phyloP scores from a whole-genome alignment of 2,888 invertebrate genomes.

The Disparrhopalites patrizii region DNA sequence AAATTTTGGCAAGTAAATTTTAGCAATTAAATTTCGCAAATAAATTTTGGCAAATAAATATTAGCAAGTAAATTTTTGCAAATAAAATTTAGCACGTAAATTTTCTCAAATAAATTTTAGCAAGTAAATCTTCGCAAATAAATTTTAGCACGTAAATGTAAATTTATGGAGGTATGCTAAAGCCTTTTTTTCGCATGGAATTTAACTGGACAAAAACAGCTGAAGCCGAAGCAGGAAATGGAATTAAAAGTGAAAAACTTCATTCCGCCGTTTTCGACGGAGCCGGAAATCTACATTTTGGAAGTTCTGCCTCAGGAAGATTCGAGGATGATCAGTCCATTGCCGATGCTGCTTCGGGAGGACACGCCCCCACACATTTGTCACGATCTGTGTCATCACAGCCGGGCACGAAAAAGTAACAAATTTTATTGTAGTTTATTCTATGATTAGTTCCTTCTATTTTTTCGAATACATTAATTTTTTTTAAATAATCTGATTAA shows the following conservation, averaged over 20 bases:
- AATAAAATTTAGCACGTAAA: too few species aligned
- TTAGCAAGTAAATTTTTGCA: too few species aligned
- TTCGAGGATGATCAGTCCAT: conserved; percentile 45
- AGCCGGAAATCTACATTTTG: conserved; percentile 51
- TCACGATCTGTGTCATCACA: conserved; percentile 49
- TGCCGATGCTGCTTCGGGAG: conserved; percentile 46
- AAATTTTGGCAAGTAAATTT: too few species aligned
- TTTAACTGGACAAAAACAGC: too few species aligned
- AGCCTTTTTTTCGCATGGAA: too few species aligned
- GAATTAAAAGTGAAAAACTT: conserved; percentile 56
- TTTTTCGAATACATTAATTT: background rate
- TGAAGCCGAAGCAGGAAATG: conserved; percentile 54
- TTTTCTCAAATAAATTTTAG: too few species aligned
- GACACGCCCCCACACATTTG: conserved; percentile 48
- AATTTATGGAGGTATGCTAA: too few species aligned
- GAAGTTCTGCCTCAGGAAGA: conserved; percentile 49
- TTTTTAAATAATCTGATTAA: background rate
- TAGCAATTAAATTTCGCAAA: too few species aligned
- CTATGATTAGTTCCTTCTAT: background rate
- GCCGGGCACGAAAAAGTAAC: conserved; percentile 48
- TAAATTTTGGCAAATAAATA: too few species aligned
- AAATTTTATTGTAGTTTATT: background rate
- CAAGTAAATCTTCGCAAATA: too few species aligned
- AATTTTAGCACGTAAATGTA: too few species aligned
- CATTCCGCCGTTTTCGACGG: conserved; percentile 53